phyloP scores from a whole-genome alignment of 2,797 vertebrate genomes.

The Liparis tanakae region DNA sequence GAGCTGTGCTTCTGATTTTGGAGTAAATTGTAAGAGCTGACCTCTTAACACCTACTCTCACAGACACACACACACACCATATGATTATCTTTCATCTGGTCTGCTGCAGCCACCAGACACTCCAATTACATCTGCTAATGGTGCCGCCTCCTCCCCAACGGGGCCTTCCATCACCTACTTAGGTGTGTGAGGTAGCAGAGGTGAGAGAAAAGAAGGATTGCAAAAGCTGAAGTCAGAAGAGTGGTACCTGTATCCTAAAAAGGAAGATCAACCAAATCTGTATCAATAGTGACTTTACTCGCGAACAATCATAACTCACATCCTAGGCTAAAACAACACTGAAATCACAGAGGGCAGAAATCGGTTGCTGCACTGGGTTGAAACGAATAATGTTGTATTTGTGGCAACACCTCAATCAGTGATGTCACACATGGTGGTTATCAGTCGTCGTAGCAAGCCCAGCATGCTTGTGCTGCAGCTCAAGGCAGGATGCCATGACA shows the following conservation, averaged over 20 bases:
- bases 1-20: conserved; percentile 24
- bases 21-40: conserved; percentile 33
- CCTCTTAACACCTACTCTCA: conserved; percentile 59
- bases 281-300: background rate
- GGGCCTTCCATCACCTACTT: conserved; percentile 27
- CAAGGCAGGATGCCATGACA: background rate
- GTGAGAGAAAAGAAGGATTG: conserved; percentile 17
- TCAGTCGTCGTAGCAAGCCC: background rate
- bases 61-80: conserved; percentile 55
- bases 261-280: background rate
- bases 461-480: background rate
- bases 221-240: conserved; percentile 17
- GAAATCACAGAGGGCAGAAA: background rate
- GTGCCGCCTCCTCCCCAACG: conserved; percentile 51
- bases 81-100: conserved; percentile 69
- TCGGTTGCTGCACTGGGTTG: background rate
- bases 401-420: background rate
- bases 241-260: background rate
- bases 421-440: conserved; percentile 6
- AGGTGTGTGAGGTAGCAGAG: conserved; percentile 18
- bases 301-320: conserved; percentile 2
- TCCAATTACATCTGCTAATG: conserved; percentile 72
- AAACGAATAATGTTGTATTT: conserved; percentile 1
- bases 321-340: conserved; percentile 1
- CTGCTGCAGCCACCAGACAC: conserved; percentile 49